phyloP scores from a whole-genome alignment of 2,888 invertebrate genomes.

The Cetonia aurata region DNA sequence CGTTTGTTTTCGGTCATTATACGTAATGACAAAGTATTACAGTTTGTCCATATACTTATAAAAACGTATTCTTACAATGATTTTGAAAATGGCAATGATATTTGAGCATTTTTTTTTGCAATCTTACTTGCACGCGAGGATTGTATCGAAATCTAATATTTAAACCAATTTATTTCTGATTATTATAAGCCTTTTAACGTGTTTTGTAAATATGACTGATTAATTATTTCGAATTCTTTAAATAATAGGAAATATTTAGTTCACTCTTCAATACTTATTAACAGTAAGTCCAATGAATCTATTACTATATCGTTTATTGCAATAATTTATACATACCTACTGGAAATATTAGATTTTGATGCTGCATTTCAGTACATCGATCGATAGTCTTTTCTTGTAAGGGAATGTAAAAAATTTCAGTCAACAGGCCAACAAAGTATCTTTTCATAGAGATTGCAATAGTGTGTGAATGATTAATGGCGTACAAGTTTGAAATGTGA shows the following conservation, averaged over 20 bases:
- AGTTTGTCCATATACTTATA: conserved; percentile 30
- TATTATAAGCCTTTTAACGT: background rate
- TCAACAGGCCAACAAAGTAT: conserved; percentile 25
- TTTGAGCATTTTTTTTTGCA: conserved; percentile 28
- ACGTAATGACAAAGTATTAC: conserved; percentile 27
- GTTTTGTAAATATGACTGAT: too few relatives aligned
- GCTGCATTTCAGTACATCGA: conserved; percentile 10
- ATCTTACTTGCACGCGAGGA: conserved; percentile 14
- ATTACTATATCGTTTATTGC: too few relatives aligned
- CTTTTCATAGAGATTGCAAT: conserved; percentile 22
- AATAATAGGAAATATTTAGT: too few relatives aligned
- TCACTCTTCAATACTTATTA: too few relatives aligned
- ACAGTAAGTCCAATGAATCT: too few relatives aligned
- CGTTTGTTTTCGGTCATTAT: conserved; percentile 56
- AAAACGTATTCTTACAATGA: background rate
- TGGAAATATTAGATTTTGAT: conserved; percentile 13
- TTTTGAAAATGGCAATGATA: background rate
- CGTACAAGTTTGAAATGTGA: too few relatives aligned
- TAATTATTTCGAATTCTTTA: too few relatives aligned
- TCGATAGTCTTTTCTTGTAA: conserved; percentile 23
- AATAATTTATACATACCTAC: too few relatives aligned
- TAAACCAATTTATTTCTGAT: background rate
- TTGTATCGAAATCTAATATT: conserved; percentile 21
- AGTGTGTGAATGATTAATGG: background rate
- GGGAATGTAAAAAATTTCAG: conserved; percentile 38